These are phyloP conservation scores for Leptura quadrifasciata DNA, from an alignment of 2,888 invertebrate species.

Conservation along the genomic window DNA sequence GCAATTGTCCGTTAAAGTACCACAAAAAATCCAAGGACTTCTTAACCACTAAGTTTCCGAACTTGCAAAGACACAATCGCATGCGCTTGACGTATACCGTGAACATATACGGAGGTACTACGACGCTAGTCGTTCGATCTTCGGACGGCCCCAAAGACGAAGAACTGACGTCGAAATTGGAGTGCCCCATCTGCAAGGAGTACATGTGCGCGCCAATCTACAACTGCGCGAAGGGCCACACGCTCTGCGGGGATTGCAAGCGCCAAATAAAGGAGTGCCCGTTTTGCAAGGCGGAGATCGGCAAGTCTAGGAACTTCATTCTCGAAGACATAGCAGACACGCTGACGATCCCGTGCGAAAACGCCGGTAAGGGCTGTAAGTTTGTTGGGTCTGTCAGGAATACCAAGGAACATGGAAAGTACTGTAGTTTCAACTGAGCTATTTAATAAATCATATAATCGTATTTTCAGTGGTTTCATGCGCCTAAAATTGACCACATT, in stretches of 20 bases:
- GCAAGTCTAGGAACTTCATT: slow-evolving; percentile 63
- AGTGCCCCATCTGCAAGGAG: slow-evolving; percentile 68
- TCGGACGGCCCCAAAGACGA: not conserved
- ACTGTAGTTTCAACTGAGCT: not conserved
- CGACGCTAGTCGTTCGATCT: not conserved
- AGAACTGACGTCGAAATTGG: slow-evolving; percentile 48
- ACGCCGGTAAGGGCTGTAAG: not conserved
- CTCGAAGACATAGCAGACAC: slow-evolving; percentile 60
- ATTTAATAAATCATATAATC: not conserved
- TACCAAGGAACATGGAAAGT: not conserved
- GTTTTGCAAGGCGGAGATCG: slow-evolving; percentile 60
- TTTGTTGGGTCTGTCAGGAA: not conserved
- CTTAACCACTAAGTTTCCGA: not conserved
- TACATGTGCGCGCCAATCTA: slow-evolving; percentile 67
- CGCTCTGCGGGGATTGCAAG: slow-evolving; percentile 64
- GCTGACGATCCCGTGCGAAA: not conserved
- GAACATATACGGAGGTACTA: not conserved
- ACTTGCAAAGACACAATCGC: not conserved
- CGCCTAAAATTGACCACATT: not conserved
- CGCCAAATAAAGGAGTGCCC: slow-evolving; percentile 60
- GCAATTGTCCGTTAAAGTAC: not conserved
- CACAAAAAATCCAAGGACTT: not conserved
- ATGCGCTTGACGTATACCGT: not conserved
- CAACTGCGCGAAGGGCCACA: slow-evolving; percentile 66
- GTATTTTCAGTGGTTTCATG: not conserved